Base-by-base conservation (phyloP, 64 coral and sea anemone genomes). In the Dendrophyllia cribrosa region DNA sequence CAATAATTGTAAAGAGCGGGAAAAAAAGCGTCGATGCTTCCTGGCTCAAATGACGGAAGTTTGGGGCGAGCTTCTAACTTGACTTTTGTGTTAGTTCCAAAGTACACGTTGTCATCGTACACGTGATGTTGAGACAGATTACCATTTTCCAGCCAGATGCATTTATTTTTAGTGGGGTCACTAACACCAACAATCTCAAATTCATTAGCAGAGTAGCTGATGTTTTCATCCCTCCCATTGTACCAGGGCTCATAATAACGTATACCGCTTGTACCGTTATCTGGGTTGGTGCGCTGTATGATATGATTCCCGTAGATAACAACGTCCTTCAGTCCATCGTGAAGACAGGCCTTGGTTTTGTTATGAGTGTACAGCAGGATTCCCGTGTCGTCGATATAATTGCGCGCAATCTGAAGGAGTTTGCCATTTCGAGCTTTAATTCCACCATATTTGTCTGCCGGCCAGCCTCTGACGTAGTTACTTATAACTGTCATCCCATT, bases 381-480 rank as follows among this genome's bases (percentile, higher is more conserved):
- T 0, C 87, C 87, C 0, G 87, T 89, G 46, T 59, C 87, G 74
- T 89, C 72, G 58, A 89, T 66, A 34, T 89, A 89, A 65, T 89
- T 89, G 23, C 87, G 58, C 0, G 74, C 87, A 62, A 89, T 58
- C 13, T 2, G 16, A 20, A 89, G 52, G 0, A 9, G 0, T 76
- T 78, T 1, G 1, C 87, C 87, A 65, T 89, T 77, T 7, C 87
- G 70, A 46, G 16, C 87, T 75, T 89, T 89, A n/a, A 89, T 76
- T 19, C 87, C 87, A 34, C 87, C 87, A 6, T 53, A 3, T 3
- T n/a, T 0, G n/a, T 64, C 1, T 2, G 25, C 60, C 1, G 87
- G 72, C 87, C 87, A 89, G 16, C 87, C 87, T 63, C 87, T 56
- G 34, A 45, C 87, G 17, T 89, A 89, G 55, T 89, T 89, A 8